Percentiles rank a stretch among this genome's conserved stretches.
These are phyloP conservation scores for Elephas maximus DNA, from an alignment of 2,113 vertebrate species.

Conservation along the genomic window DNA sequence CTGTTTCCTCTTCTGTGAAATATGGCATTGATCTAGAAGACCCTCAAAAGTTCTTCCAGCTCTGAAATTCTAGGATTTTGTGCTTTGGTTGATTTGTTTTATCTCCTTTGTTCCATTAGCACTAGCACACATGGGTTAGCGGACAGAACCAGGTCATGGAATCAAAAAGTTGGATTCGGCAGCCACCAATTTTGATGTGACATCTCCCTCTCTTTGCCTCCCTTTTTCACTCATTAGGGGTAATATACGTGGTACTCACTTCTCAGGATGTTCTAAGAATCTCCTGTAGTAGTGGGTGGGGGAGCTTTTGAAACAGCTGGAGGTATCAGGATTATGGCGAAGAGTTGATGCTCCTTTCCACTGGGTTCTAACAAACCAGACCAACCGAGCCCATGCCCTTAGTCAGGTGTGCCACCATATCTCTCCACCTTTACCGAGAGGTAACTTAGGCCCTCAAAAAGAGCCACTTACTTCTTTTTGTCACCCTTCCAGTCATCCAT, in stretches of 20 bases:
- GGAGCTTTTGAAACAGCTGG: background rate
- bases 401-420: background rate
- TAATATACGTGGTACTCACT: background rate
- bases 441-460: background rate
- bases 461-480: background rate
- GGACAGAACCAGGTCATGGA: background rate
- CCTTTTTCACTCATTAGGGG: background rate
- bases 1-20: background rate
- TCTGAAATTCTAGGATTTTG: background rate
- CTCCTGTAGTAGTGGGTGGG: background rate
- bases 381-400: background rate
- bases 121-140: fast-evolving
- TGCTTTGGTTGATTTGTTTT: background rate
- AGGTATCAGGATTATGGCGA: background rate
- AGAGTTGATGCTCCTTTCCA: background rate
- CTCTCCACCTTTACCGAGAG: background rate
- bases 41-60: background rate
- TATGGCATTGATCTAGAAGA: background rate
- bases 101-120: background rate
- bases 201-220: background rate
- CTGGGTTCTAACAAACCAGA: background rate
- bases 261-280: background rate
- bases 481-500: background rate
- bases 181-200: background rate
- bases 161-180: background rate